Percentiles rank a stretch among this genome's conserved stretches.
phyloP scores from a whole-genome alignment of 2,888 invertebrate genomes.

The Panorpa germanica region DNA sequence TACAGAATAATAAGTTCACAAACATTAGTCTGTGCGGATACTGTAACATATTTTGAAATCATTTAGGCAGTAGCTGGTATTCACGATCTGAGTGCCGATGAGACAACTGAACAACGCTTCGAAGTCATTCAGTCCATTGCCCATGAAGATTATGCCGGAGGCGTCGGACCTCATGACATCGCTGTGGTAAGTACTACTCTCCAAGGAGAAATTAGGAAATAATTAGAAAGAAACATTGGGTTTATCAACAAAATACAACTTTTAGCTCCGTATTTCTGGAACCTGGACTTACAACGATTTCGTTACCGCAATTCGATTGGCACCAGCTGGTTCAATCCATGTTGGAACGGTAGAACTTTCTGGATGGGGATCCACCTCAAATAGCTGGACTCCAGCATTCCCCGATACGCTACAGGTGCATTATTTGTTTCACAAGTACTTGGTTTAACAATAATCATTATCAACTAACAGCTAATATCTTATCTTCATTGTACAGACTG shows the following conservation, averaged over 20 bases:
- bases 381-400: slow-evolving; percentile 3
- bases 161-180: slow-evolving; percentile 12
- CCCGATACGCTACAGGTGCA: slow-evolving; percentile 5
- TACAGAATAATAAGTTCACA: too few relatives aligned
- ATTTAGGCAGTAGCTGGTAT: slow-evolving; percentile 9
- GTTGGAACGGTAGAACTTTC: slow-evolving; percentile 14
- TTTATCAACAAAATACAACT: too few relatives aligned
- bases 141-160: slow-evolving; percentile 4
- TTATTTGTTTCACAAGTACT: too few relatives aligned
- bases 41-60: slow-evolving; percentile 5
- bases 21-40: too few relatives aligned
- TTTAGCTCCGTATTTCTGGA: too few relatives aligned
- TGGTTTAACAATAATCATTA: too few relatives aligned
- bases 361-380: slow-evolving; percentile 18
- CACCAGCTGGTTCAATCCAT: slow-evolving; percentile 11
- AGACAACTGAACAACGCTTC: slow-evolving; percentile 2
- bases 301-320: too few relatives aligned
- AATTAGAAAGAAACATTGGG: too few relatives aligned
- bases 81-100: slow-evolving; percentile 7
- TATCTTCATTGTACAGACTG: slow-evolving; percentile 19
- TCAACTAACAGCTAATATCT: too few relatives aligned
- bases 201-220: too few relatives aligned
- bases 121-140: not conserved
- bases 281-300: too few relatives aligned
- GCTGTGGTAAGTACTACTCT: too few relatives aligned